Base-by-base conservation (phyloP, 2,113 vertebrate genomes). In the Dicerorhinus sumatrensis region DNA sequence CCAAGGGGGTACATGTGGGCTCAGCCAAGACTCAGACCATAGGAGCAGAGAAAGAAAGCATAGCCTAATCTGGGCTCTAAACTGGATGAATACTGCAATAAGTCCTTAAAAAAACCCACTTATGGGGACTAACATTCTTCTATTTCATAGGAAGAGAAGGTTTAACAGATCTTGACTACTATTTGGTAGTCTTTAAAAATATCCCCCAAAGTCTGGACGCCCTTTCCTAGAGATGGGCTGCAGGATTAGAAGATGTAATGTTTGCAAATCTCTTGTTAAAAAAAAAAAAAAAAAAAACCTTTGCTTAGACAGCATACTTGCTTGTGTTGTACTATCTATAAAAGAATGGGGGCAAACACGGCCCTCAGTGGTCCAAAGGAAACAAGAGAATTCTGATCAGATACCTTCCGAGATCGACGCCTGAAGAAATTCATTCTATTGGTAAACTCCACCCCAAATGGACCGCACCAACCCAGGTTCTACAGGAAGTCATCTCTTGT, bases 211-310 rank as follows among this genome's bases (percentile, higher is more conserved):
- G 72, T 63, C 58, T 73, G 16, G 72, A n/a, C n/a, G 42, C 8
- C 10, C 58, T 39, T 31, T 83, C 56, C 75, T 80, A 94, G 42
- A 93, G 31, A 84, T 10, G 8, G 76, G 42, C 42, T 72, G 7
- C 8, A 79, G 27, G 77, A 75, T 67, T 70, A 58, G 16, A 94
- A 62, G 17, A 33, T 3, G 10, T 11, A 56, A 79, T 51, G 51
- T 89, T 83, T 79, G 21, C 56, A 90, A 92, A 95, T 33, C 51
- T 29, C 29, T 86, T 89, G 4, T 85, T 82, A 80, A 46, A 76
- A 9, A n/a, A 75, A 42, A 69, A 81, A 58, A 13, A 31, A 94
- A 76, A 76, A 63, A 63, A 39, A 6, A 0, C 3, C 33, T 72
- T 75, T 29, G 75, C 46, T 73, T 63, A 81, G 10, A 75, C 10